Percentiles rank a stretch among this genome's conserved stretches.
Conservation (phyloP, 2,888 invertebrate species). For the Lithophane socia region DNA sequence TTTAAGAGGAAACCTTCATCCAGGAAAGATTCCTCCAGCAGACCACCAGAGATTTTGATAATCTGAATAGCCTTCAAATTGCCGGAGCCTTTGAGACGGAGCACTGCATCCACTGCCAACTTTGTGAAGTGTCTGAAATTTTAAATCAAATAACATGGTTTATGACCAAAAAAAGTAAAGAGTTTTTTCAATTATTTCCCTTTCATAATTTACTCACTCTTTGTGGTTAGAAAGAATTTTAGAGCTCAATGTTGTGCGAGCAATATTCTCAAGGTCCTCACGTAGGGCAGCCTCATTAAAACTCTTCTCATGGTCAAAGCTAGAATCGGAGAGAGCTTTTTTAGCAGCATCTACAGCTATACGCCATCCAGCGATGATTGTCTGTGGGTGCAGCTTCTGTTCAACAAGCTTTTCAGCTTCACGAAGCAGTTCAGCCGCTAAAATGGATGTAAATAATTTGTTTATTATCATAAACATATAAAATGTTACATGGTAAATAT, state of each 20-base stretch:
- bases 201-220: slow-evolving; percentile 89
- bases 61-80: slow-evolving; percentile 99
- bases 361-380: slow-evolving; percentile 98
- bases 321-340: slow-evolving; percentile 94
- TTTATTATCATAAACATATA: not conserved
- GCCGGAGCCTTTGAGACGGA: slow-evolving; percentile 98
- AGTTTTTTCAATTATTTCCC: too few relatives aligned
- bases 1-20: slow-evolving; percentile 98
- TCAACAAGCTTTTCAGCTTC: slow-evolving; percentile 98
- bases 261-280: slow-evolving; percentile 98
- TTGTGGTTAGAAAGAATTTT: slow-evolving; percentile 99
- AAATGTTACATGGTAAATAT: not conserved
- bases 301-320: slow-evolving; percentile 94
- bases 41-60: slow-evolving; percentile 98
- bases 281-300: slow-evolving; percentile 94
- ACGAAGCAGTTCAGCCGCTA: slow-evolving; percentile 97
- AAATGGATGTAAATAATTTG: not conserved
- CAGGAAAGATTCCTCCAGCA: slow-evolving; percentile 98
- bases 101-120: slow-evolving; percentile 98
- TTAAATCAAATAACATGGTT: not conserved
- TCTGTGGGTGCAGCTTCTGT: slow-evolving; percentile 99
- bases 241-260: slow-evolving; percentile 98
- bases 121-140: slow-evolving; percentile 95
- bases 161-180: not conserved
- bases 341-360: slow-evolving; percentile 96